Evolutionary conservation across 64 coral and sea anemone genomes (phyloP).

Genomic region (Montipora foliosa): DNA sequence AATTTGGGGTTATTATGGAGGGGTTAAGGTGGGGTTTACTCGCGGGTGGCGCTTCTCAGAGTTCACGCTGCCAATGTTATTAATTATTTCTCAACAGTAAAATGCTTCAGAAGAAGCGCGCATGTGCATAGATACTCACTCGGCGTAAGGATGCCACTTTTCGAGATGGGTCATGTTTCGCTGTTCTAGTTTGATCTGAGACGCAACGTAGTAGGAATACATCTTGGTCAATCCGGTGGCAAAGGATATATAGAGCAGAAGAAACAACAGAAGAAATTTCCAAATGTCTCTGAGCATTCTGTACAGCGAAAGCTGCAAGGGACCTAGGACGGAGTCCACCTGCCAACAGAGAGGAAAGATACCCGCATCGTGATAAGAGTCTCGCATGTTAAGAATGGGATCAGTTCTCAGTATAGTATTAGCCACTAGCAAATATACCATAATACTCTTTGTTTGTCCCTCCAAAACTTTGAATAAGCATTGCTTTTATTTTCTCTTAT

Average conservation of each 20-base stretch:
- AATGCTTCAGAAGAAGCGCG: neutral
- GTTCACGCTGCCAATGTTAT: too few relatives aligned
- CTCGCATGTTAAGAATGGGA: too few relatives aligned
- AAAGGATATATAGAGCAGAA: conserved; percentile 63
- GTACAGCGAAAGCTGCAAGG: conserved; percentile 72
- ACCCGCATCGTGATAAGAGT: too few relatives aligned
- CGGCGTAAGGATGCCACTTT: neutral
- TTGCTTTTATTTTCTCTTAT: too few relatives aligned
- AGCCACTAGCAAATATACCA: too few relatives aligned
- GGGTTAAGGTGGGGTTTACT: too few relatives aligned
- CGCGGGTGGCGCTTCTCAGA: too few relatives aligned
- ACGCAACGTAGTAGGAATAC: conserved; percentile 50
- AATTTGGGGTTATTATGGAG: too few relatives aligned
- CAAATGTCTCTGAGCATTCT: conserved; percentile 66
- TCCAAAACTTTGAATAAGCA: too few relatives aligned
- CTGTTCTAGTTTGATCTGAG: neutral
- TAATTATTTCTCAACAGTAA: neutral
- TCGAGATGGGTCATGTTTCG: neutral
- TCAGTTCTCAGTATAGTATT: too few relatives aligned
- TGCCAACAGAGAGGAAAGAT: neutral
- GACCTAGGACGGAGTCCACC: conserved; percentile 61
- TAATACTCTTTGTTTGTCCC: too few relatives aligned
- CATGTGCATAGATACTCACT: neutral
- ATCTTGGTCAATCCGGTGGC: conserved; percentile 49
- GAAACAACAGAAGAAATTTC: conserved; percentile 59